Evolutionary conservation across 2,797 vertebrate species (phyloP).

Genomic region (Petrocephalus schoutedeni): DNA sequence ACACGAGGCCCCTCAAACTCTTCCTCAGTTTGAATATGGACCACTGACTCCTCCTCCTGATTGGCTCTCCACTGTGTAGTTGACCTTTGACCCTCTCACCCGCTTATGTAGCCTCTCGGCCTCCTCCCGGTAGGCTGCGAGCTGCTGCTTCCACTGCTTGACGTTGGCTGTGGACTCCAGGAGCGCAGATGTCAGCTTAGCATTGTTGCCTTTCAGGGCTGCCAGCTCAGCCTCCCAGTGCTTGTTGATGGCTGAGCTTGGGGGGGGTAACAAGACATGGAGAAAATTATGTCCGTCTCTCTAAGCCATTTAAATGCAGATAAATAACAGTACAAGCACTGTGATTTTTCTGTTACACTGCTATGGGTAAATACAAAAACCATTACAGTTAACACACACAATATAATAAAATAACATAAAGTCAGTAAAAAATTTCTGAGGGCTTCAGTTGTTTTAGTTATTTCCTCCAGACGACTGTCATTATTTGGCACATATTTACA

Average conservation of each 20-base stretch:
- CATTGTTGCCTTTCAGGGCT: constrained; percentile 94
- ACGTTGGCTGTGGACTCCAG: constrained; percentile 97
- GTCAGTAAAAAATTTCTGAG: background rate
- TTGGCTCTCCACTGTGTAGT: background rate
- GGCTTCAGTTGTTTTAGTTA: background rate
- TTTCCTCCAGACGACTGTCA: background rate
- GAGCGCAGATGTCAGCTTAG: constrained; percentile 92
- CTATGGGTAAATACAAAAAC: background rate
- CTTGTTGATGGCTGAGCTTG: constrained; percentile 91
- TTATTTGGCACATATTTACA: background rate
- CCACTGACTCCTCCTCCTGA: background rate
- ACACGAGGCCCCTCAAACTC: background rate
- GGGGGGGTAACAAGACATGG: constrained; percentile 26
- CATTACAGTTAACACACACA: background rate
- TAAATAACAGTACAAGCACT: background rate
- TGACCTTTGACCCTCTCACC: constrained; percentile 56
- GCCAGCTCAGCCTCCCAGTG: constrained; percentile 98
- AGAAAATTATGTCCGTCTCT: background rate
- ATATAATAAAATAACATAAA: background rate
- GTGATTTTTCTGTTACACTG: background rate
- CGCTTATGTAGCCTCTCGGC: constrained; percentile 95
- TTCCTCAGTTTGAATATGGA: background rate
- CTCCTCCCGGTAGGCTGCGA: constrained; percentile 95
- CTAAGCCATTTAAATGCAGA: background rate
- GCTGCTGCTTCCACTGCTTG: constrained; percentile 98